These are phyloP conservation scores for Glossosoma conforme DNA, from an alignment of 1,140 invertebrate species.

Conservation along the genomic window DNA sequence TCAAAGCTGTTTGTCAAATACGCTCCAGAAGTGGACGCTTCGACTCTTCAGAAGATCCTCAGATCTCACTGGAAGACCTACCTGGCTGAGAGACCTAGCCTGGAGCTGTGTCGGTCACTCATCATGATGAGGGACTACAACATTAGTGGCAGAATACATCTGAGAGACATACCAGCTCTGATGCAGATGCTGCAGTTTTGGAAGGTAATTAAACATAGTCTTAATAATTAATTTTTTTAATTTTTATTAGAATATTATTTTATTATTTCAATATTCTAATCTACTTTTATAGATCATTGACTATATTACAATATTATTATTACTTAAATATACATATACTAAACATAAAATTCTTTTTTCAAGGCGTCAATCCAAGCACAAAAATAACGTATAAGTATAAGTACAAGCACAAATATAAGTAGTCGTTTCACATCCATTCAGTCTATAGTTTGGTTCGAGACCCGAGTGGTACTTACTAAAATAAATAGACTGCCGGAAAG, in stretches of 20 bases:
- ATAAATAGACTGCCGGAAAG: no score
- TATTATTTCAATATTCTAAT: no score
- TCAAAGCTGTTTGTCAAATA: slow-evolving; percentile 52
- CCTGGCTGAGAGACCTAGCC: slow-evolving; percentile 48
- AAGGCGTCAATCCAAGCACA: no score
- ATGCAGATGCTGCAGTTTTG: slow-evolving; percentile 63
- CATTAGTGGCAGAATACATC: slow-evolving; percentile 57
- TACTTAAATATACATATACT: no score
- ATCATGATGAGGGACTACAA: slow-evolving; percentile 64
- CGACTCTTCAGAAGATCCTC: slow-evolving; percentile 57
- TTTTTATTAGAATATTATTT: no score
- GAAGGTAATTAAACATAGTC: slow-evolving; percentile 47
- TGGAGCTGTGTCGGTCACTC: slow-evolving; percentile 61
- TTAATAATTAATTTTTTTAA: not conserved
- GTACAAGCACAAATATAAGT: not conserved
- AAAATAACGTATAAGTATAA: not conserved
- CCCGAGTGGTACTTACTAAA: no score
- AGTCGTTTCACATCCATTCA: no score
- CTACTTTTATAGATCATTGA: no score
- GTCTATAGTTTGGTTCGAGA: no score
- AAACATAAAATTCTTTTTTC: no score
- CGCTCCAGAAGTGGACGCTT: slow-evolving; percentile 60
- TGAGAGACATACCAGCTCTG: slow-evolving; percentile 57
- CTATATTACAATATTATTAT: no score
- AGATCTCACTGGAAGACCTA: slow-evolving; percentile 54